phyloP scores from a whole-genome alignment of 2,888 invertebrate species.

The Tipula lateralis region DNA sequence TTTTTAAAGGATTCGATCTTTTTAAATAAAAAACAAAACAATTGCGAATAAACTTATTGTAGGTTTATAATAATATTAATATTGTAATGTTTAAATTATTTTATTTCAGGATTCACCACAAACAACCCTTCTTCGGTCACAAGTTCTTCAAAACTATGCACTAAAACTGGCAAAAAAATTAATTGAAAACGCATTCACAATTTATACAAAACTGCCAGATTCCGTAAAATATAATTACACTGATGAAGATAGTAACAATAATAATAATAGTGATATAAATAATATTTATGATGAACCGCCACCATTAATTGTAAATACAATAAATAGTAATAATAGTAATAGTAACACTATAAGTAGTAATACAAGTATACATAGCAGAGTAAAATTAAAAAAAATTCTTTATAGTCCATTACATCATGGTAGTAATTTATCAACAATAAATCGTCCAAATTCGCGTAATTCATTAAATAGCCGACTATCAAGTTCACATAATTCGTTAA shows the following conservation, averaged over 20 bases:
- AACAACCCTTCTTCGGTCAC: conserved; percentile 45
- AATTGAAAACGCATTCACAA: conserved; percentile 35
- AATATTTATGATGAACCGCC: conserved; percentile 49
- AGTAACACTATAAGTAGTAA: conserved; percentile 21
- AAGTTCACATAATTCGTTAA: conserved; percentile 78
- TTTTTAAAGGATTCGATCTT: too few relatives aligned
- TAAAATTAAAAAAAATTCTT: conserved; percentile 34
- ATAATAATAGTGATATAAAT: conserved; percentile 36
- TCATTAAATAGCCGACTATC: conserved; percentile 74
- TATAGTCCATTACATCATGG: conserved; percentile 45
- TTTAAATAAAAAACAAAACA: too few relatives aligned
- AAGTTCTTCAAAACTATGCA: conserved; percentile 37
- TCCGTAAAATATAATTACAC: conserved; percentile 34
- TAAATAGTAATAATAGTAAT: conserved; percentile 25
- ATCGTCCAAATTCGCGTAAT: conserved; percentile 68
- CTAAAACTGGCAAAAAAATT: conserved; percentile 35
- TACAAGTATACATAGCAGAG: not conserved
- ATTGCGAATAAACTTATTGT: too few relatives aligned
- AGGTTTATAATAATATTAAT: too few relatives aligned
- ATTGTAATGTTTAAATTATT: conserved; percentile 20
- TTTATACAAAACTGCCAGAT: conserved; percentile 20
- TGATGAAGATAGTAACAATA: conserved; percentile 28
- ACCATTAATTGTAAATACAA: not conserved
- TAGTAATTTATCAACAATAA: conserved; percentile 45
- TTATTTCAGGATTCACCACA: conserved; percentile 45